Percentiles rank a stretch among this genome's conserved stretches.
Evolutionary conservation across 1,140 invertebrate species (phyloP).

Genomic region (Drosophila funebris): DNA sequence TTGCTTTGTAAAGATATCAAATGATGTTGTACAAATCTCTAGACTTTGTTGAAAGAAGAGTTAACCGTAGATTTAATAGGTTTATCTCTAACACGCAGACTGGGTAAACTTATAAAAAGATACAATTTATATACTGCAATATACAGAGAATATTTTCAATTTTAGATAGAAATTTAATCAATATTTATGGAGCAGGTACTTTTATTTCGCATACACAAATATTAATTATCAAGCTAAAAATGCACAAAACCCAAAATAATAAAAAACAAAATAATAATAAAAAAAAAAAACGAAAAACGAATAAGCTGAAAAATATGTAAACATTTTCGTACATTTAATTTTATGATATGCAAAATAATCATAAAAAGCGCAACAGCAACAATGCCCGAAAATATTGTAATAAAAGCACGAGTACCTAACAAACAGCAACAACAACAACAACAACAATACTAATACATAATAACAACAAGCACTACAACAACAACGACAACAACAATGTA

Average conservation of each 20-base stretch:
- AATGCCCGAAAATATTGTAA: slow-evolving; percentile 57
- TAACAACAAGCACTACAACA: slow-evolving; percentile 37
- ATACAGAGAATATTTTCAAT: not conserved
- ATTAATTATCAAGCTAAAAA: slow-evolving; percentile 15
- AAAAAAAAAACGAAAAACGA: not conserved
- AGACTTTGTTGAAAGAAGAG: no score
- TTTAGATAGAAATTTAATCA: not conserved
- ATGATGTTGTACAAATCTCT: no score
- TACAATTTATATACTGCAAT: no score
- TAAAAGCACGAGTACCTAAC: slow-evolving; percentile 63
- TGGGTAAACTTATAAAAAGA: no score
- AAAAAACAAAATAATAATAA: slow-evolving; percentile 3
- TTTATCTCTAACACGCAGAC: no score
- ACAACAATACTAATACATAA: slow-evolving; percentile 42
- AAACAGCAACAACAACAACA: slow-evolving; percentile 40
- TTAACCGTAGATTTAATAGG: no score
- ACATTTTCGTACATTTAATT: slow-evolving; percentile 69
- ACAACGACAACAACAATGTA: slow-evolving; percentile 51
- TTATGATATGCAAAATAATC: slow-evolving; percentile 67
- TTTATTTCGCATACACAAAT: slow-evolving; percentile 11
- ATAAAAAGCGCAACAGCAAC: slow-evolving; percentile 61
- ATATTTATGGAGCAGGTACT: not conserved
- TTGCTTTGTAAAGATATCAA: not conserved
- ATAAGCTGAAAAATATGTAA: slow-evolving; percentile 19
- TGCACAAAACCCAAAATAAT: not conserved